phyloP scores from a whole-genome alignment of 2,113 vertebrate genomes.

The Oxygymnocypris stewartii region DNA sequence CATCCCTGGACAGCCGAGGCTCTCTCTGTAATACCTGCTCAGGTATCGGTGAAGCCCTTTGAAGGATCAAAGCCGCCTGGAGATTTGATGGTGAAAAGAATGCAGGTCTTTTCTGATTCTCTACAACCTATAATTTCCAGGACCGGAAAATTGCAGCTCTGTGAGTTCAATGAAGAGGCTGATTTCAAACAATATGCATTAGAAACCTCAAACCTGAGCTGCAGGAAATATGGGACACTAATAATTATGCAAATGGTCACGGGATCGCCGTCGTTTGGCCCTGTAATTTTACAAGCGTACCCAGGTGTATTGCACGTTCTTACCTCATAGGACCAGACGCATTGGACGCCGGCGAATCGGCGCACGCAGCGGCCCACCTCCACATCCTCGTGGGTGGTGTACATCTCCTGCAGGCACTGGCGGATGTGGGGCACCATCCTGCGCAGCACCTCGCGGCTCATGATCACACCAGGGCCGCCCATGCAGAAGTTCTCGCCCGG shows the following conservation, averaged over 20 bases:
- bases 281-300: background rate
- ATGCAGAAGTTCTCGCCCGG: conserved; percentile 94
- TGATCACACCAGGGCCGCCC: conserved; percentile 91
- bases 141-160: conserved; percentile 46
- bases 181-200: conserved; percentile 52
- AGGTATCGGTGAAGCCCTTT: background rate
- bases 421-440: conserved; percentile 89
- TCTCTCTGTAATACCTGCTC: conserved; percentile 4
- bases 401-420: conserved; percentile 88
- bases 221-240: background rate
- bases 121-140: conserved; percentile 53
- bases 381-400: conserved; percentile 91
- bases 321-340: conserved; percentile 94
- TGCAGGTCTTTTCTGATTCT: background rate
- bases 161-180: conserved; percentile 32
- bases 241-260: background rate
- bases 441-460: conserved; percentile 86
- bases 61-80: conserved; percentile 34
- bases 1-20: background rate
- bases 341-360: conserved; percentile 88
- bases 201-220: conserved; percentile 43
- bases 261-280: conserved; percentile 43
- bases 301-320: conserved; percentile 50
- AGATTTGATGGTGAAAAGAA: background rate
- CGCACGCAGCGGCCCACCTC: conserved; percentile 89